Evolutionary conservation across 2,113 vertebrate species (phyloP), one percentile per base, ranked within the genome.

Genomic region (Hylia prasina): DNA sequence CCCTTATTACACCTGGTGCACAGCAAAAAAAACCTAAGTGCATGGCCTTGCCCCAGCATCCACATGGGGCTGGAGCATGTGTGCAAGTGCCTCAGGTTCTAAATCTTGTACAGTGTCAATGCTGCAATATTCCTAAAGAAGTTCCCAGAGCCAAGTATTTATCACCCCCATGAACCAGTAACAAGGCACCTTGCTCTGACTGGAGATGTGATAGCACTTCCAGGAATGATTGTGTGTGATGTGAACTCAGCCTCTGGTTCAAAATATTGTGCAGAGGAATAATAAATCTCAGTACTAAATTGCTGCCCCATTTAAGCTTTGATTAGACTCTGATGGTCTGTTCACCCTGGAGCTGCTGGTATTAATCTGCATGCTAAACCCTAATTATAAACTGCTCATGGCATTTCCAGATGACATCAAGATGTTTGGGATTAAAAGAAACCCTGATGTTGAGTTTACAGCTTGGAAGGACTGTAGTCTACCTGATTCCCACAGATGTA

Each of bases 391-490:
- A 96, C 92, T 87, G 87, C 95, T 97, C 97, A 48, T 91, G 94
- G 97, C 97, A 92, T 95, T 97, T 96, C 94, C 84, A 98, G 97
- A 97, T 97, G 90, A 98, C 94, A 96, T 94, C 96, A 98, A 98
- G 98, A 96, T 98, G 98, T 97, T 97, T 81, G 90, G 97, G 95
- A 98, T 98, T 98, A 97, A 96, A 97, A 93, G 97, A 95, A 95
- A 92, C 47, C 83, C 83, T 96, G 97, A 96, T 77, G 82, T 44
- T 90, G 73, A 79, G 82, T 97, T 97, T 94, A 96, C 92, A 96
- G 88, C 89, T 79, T 92, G 94, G 96, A 97, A 96, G 88, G 89
- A 81, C 97, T 90, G 64, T 87, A 94, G 91, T 91, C 90, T 70
- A 86, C 87, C 51, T 45, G 91, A 72, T 90, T 87, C 90, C 70